Base-by-base conservation (phyloP, 2,888 invertebrate genomes). In the Volucella inflata region DNA sequence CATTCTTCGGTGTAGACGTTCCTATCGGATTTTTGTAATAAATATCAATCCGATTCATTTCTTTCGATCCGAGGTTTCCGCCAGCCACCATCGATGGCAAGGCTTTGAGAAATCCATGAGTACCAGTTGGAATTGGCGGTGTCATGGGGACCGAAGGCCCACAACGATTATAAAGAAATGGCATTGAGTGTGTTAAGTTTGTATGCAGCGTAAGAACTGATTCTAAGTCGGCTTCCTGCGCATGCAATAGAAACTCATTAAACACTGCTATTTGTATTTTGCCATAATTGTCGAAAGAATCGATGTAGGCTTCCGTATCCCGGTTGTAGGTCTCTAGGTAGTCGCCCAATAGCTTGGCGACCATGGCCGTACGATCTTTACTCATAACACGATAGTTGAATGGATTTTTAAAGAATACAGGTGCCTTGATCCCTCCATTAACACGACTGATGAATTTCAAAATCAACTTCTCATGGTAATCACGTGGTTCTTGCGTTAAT, bases 261-360 rank as follows among this genome's bases (percentile, higher is more conserved):
- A 94, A 95, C 75, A 94, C 89, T 87, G 93, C 92, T 91, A 90
- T 93, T 50, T 92, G 91, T 87, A 92, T 92, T 91, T 92, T 92
- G 2, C 91, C 94, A 64, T 94, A 94, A 84, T 94, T 93, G 89
- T 96, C 96, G 81, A 95, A 94, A 70, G 95, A 94, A 91, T 96
- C 96, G 2, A 95, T 94, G 90, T 95, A 96, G 36, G 96, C 92
- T 88, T 97, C 97, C 0, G 97, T 97, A 92, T 97, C 97, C 71
- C 95, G 93, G 90, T 96, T 96, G 92, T 97, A 97, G 89, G 95
- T 93, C 92, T 96, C 96, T 65, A 97, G 93, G 92, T 97, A 97
- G 91, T 97, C 97, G 90, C 96, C 96, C 65, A 91, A 93, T 88
- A 97, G 95, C 91, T 97, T 97, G 1, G 97, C 96, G 65, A 97